Conservation (phyloP, 2,113 vertebrate species). For the Seriola aureovittata region DNA sequence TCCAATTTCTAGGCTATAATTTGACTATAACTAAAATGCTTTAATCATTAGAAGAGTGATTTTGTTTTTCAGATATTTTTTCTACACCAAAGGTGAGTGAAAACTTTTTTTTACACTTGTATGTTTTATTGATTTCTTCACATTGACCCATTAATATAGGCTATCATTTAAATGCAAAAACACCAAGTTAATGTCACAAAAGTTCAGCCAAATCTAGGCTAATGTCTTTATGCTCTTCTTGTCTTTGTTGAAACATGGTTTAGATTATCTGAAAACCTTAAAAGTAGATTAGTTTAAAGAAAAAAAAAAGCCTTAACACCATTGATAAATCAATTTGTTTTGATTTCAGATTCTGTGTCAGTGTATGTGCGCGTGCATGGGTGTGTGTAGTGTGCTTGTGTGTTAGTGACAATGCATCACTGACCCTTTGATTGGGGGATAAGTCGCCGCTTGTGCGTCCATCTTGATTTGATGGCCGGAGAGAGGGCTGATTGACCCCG, state of each 20-base stretch:
- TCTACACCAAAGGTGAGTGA: background rate
- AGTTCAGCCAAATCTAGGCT: background rate
- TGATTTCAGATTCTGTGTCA: slow-evolving; percentile 40
- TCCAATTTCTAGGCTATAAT: background rate
- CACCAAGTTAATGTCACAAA: slow-evolving; percentile 26
- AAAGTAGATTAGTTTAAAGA: slow-evolving; percentile 54
- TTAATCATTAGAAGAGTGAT: background rate
- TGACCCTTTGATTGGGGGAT: slow-evolving; percentile 83
- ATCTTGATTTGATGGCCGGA: slow-evolving; percentile 88
- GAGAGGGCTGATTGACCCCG: slow-evolving; percentile 94
- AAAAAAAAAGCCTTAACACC: slow-evolving; percentile 36
- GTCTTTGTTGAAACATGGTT: slow-evolving; percentile 29
- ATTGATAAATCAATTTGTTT: slow-evolving; percentile 83
- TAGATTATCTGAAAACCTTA: slow-evolving; percentile 39
- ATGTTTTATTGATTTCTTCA: slow-evolving; percentile 5
- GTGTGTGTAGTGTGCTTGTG: slow-evolving; percentile 21
- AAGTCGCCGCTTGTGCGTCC: slow-evolving; percentile 91
- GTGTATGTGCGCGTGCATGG: slow-evolving; percentile 37
- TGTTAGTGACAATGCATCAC: slow-evolving; percentile 55
- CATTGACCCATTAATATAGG: background rate
- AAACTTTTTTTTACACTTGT: background rate
- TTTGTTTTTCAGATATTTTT: background rate
- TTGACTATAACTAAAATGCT: background rate
- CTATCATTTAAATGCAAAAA: background rate
- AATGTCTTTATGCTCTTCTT: slow-evolving; percentile 42